Percentiles rank a stretch among this genome's conserved stretches.
These are phyloP conservation scores for Drosophila kohkoa DNA, from an alignment of 1,140 invertebrate species.

Conservation along the genomic window DNA sequence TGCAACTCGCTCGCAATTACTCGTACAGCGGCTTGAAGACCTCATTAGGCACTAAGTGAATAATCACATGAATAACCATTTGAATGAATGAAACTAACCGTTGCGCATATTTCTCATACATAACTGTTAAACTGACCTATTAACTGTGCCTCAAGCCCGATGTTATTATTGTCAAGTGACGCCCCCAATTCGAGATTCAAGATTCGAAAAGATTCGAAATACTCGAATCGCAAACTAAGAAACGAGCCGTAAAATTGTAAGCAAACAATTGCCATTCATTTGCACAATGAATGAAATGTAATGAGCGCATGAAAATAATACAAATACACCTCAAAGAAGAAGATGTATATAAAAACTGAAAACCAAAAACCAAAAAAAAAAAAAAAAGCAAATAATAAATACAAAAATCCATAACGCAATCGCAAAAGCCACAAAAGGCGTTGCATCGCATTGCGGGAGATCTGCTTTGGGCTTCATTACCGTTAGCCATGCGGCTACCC, in stretches of 20 bases:
- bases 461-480: constrained; percentile 15
- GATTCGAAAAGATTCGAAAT: neutral
- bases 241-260: constrained; percentile 58
- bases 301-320: constrained; percentile 59
- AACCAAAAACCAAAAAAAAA: neutral
- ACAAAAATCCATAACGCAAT: constrained; percentile 25
- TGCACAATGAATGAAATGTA: constrained; percentile 71
- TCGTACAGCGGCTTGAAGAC: neutral
- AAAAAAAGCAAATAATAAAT: too few species aligned
- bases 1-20: neutral
- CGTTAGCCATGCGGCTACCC: constrained; percentile 8
- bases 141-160: neutral
- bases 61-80: constrained; percentile 1
- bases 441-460: constrained; percentile 29
- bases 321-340: constrained; percentile 38
- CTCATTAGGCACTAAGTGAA: constrained; percentile 5
- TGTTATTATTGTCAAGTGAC: constrained; percentile 32
- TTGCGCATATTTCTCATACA: neutral
- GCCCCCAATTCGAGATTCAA: constrained; percentile 21
- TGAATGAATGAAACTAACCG: neutral
- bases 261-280: constrained; percentile 74
- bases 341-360: constrained; percentile 5
- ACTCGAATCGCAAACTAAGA: constrained; percentile 6
- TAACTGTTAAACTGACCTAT: neutral
- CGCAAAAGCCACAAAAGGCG: constrained; percentile 16